Evolutionary conservation across 1,140 invertebrate genomes (phyloP).

Genomic region (Platorchestia sp.): DNA sequence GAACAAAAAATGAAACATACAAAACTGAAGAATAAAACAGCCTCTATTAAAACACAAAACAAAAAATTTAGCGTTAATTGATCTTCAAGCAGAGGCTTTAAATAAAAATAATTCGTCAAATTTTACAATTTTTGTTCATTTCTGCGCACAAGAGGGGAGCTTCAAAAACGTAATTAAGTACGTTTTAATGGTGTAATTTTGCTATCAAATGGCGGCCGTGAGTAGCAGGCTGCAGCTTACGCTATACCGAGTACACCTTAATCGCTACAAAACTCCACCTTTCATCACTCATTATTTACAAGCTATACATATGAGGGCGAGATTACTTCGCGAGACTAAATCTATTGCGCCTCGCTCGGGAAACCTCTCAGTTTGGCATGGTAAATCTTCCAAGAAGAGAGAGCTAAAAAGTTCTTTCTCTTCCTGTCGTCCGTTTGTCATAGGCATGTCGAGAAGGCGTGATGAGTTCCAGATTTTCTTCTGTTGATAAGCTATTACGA

Average conservation of each 20-base stretch:
- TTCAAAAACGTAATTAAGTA: not conserved
- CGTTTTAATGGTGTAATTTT: not conserved
- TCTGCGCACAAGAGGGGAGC: not conserved
- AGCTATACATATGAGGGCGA: not conserved
- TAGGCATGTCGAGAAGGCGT: not conserved
- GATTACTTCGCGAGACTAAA: not conserved
- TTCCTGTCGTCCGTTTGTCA: not conserved
- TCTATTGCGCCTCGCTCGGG: not conserved
- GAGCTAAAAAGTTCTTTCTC: not conserved
- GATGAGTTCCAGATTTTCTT: not conserved
- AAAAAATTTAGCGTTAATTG: not conserved
- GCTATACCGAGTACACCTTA: conserved; percentile 38
- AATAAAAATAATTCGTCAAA: not conserved
- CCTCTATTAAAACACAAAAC: not conserved
- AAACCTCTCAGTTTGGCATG: not conserved
- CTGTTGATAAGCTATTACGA: not conserved
- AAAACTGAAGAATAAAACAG: not conserved
- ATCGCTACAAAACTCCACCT: conserved; percentile 11
- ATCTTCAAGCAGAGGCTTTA: not conserved
- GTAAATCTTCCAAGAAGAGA: not conserved
- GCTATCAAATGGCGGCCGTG: not conserved
- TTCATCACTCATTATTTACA: conserved; percentile 31
- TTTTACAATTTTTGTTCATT: not conserved
- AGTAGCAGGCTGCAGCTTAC: not conserved
- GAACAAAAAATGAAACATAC: not conserved